These are phyloP conservation scores for Amblyopsis hoosieri DNA, from an alignment of 2,797 vertebrate species.

Conservation along the genomic window DNA sequence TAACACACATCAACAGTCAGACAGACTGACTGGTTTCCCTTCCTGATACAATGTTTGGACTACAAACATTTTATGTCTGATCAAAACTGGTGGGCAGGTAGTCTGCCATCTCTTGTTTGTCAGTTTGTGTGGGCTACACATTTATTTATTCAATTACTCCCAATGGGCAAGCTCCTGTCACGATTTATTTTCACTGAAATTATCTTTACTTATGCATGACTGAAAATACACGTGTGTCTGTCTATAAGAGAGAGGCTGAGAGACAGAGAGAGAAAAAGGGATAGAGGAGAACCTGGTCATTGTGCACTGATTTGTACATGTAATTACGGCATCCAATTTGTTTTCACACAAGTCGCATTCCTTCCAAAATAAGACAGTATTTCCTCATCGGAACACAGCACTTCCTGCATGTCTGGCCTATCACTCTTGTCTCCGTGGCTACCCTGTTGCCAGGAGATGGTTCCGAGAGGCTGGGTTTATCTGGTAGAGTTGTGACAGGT, in stretches of 20 bases:
- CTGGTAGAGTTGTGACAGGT: too few species aligned
- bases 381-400: constrained; percentile 49
- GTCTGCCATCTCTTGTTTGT: constrained; percentile 13
- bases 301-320: background rate
- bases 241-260: too few species aligned
- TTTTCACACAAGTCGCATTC: constrained; percentile 45
- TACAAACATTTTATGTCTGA: constrained; percentile 24
- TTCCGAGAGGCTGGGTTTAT: constrained; percentile 16
- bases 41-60: constrained; percentile 26
- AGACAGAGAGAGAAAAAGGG: too few species aligned
- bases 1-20: background rate
- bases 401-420: constrained; percentile 30
- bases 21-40: too few species aligned
- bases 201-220: background rate
- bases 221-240: background rate
- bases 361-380: constrained; percentile 25
- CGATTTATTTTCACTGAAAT: background rate
- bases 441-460: constrained; percentile 75
- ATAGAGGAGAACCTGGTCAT: too few species aligned
- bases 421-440: constrained; percentile 62
- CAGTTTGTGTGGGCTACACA: constrained; percentile 6
- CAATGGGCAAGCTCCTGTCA: constrained; percentile 13
- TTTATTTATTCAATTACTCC: constrained; percentile 37
- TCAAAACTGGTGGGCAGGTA: constrained; percentile 3
- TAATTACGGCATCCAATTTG: background rate